Evolutionary conservation across 35 echinoderm and acorn worm species (phyloP), one percentile per base, ranked within the genome.

Genomic region (Patiria miniata): DNA sequence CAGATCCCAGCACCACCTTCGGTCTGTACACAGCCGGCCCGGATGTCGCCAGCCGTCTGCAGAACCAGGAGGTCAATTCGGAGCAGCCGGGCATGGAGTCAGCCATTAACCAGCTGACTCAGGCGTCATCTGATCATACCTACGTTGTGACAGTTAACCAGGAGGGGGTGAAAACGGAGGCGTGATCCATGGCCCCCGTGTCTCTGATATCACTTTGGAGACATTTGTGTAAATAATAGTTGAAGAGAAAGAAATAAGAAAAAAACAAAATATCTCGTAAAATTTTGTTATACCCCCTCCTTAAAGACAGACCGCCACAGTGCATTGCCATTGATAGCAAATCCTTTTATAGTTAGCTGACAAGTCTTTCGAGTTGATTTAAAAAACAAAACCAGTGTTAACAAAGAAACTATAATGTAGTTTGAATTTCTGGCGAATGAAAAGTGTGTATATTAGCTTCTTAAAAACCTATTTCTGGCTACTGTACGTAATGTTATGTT

Each of bases 1-100:
- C 96, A 16, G 96, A 98, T 77, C 92, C 96, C 3, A 98, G 96
- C 57, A 94, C 89, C 21, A 92, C 96, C 5, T 92, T 87, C 44
- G 89, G 86, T 16, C 65, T 94, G 7, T 98, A 89, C 82, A 59
- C 53, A 5, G 53, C 51, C 37, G 57, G 60, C 59, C 21, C 57
- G 22, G 23, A 36, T 26, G 22, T 37, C 21, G 36, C 52, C 57
- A n/a, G 82, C 53, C 54, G 52, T 28, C 30, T 52, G 51, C 80
- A 54, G 80, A 34, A 30, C 17, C 32, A 60, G 15, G 51, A 19
- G 36, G 51, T 60, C 21, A 51, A 17, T n/a, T 17, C 52, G 12
- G 2, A 51, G 50, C 51, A 60, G 82, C 55, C n/a, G 28, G 78
- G 39, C 33, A 42, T 51, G 12, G 51, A 38, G 2, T 30, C 34